A percentile compares a stretch with the other conserved stretches of the same genome.
These are phyloP conservation scores for Thumatha senex DNA, from an alignment of 2,888 invertebrate species.

Conservation along the genomic window DNA sequence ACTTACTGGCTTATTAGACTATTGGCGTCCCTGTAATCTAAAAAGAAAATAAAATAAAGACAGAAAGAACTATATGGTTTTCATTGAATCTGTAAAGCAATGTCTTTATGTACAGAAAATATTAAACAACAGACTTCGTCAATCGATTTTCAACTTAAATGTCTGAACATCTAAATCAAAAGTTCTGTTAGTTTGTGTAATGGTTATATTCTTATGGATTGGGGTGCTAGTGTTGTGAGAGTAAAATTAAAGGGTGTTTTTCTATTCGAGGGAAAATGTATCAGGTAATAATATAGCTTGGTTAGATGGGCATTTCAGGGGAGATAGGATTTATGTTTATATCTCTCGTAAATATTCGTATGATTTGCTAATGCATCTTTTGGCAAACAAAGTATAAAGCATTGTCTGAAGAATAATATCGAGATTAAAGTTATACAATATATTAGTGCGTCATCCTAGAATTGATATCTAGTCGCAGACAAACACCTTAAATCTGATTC, in stretches of 20 bases:
- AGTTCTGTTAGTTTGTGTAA: not conserved
- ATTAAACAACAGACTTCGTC: not conserved
- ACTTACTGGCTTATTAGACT: conserved; percentile 35
- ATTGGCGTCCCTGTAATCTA: conserved; percentile 44
- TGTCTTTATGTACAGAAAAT: conserved; percentile 32
- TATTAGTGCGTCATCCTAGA: too few relatives aligned
- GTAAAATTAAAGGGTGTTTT: conserved; percentile 70
- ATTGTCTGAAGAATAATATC: conserved; percentile 20
- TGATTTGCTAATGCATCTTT: conserved; percentile 47
- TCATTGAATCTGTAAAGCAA: conserved; percentile 56
- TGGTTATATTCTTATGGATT: conserved; percentile 14
- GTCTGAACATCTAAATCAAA: not conserved
- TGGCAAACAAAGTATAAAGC: conserved; percentile 38
- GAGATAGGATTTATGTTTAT: conserved; percentile 55
- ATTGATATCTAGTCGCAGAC: too few relatives aligned
- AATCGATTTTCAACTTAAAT: not conserved
- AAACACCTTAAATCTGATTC: too few relatives aligned
- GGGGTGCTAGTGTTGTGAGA: conserved; percentile 37
- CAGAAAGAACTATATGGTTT: conserved; percentile 45
- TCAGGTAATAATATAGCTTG: conserved; percentile 66
- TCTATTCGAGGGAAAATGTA: conserved; percentile 64
- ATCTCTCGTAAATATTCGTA: conserved; percentile 44
- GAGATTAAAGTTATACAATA: conserved; percentile 1
- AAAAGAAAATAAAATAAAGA: conserved; percentile 52
- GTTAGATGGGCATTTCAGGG: conserved; percentile 60